Evolutionary conservation across 2,888 invertebrate genomes (phyloP).

Genomic region (Alsophila aescularia): DNA sequence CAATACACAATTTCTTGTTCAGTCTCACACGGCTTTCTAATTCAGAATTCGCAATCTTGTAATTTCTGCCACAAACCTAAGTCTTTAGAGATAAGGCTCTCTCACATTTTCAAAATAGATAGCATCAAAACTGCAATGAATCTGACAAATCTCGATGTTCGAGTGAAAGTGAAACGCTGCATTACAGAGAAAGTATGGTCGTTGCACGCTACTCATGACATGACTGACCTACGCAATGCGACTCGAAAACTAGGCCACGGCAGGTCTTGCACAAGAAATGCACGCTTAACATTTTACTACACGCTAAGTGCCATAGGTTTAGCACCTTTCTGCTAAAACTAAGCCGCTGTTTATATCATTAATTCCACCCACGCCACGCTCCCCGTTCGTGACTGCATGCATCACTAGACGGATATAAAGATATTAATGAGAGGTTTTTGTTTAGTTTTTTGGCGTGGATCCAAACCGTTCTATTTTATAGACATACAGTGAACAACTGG

Average conservation of each 20-base stretch:
- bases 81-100: conserved; percentile 2
- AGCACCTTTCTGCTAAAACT: conserved; percentile 40
- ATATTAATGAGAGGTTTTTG: conserved; percentile 46
- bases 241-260: conserved; percentile 66
- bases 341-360: conserved; percentile 43
- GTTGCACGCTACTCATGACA: conserved; percentile 49
- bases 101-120: conserved; percentile 14
- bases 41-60: not conserved
- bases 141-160: conserved; percentile 47
- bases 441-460: conserved; percentile 46
- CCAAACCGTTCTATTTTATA: conserved; percentile 44
- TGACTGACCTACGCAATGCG: conserved; percentile 78
- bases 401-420: conserved; percentile 43
- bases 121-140: conserved; percentile 33
- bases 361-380: conserved; percentile 43
- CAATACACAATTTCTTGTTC: not conserved
- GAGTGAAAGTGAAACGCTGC: conserved; percentile 70
- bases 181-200: conserved; percentile 68
- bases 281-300: conserved; percentile 51
- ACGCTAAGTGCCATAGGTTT: conserved; percentile 39
- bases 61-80: not conserved
- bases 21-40: not conserved
- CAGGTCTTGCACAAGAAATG: conserved; percentile 60
- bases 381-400: conserved; percentile 43
- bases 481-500: conserved; percentile 36